Conservation (phyloP, 2,888 invertebrate genomes). For the Papilio elwesi region DNA sequence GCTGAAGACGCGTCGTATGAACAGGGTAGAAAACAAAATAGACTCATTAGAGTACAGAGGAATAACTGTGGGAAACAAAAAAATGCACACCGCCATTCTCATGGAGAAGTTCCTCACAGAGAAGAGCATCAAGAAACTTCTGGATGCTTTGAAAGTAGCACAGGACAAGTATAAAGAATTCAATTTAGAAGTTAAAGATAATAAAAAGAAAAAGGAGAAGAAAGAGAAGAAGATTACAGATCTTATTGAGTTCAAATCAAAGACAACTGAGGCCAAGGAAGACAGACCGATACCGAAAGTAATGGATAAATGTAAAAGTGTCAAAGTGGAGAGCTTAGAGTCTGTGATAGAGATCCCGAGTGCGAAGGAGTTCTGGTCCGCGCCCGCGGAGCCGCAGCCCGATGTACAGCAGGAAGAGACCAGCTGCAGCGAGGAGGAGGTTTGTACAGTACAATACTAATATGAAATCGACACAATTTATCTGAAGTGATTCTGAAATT, state of each 20-base stretch:
- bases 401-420: conserved; percentile 56
- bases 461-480: background rate
- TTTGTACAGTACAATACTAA: conserved; percentile 47
- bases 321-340: conserved; percentile 58
- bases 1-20: conserved; percentile 55
- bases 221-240: conserved; percentile 45
- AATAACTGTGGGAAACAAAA: conserved; percentile 63
- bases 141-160: conserved; percentile 54
- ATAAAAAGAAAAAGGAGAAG: conserved; percentile 46
- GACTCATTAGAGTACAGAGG: conserved; percentile 66
- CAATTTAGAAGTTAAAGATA: conserved; percentile 44
- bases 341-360: conserved; percentile 70
- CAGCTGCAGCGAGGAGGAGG: conserved; percentile 77
- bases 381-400: conserved; percentile 45
- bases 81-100: conserved; percentile 70
- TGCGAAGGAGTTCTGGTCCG: conserved; percentile 72
- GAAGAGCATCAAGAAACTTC: conserved; percentile 58
- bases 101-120: conserved; percentile 61
- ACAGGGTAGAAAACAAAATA: conserved; percentile 62
- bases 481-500: too few relatives aligned
- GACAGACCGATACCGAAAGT: conserved; percentile 45
- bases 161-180: conserved; percentile 58
- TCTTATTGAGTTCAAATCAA: conserved; percentile 41
- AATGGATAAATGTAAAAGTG: conserved; percentile 46
- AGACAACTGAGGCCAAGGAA: conserved; percentile 41